These are phyloP conservation scores for Palythoa heliodiscus DNA, from an alignment of 92 coral and sea anemone species.

Conservation along the genomic window DNA sequence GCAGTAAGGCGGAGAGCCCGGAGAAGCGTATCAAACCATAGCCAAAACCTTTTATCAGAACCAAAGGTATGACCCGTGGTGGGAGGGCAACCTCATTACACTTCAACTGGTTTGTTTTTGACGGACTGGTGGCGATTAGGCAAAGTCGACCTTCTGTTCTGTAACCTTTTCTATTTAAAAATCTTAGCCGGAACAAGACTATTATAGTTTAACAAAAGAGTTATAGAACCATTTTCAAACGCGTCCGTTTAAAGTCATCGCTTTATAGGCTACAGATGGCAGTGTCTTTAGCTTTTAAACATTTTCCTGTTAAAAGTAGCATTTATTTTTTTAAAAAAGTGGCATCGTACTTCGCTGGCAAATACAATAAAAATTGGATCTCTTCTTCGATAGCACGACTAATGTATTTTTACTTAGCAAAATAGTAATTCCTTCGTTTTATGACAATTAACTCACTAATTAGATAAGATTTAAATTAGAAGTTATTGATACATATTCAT, in stretches of 20 bases:
- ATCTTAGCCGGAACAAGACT: not conserved
- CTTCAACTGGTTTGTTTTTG: slow-evolving; percentile 3
- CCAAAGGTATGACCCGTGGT: slow-evolving; percentile 58
- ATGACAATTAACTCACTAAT: not conserved
- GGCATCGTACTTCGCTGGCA: not conserved
- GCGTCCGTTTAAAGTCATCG: not conserved
- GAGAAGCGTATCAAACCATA: slow-evolving; percentile 66
- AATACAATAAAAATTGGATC: not conserved
- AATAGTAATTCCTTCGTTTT: not conserved
- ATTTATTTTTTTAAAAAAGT: too few relatives aligned
- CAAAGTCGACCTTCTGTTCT: not conserved
- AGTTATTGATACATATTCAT: not conserved
- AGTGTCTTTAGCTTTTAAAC: not conserved
- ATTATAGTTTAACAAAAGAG: not conserved
- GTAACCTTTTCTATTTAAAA: not conserved
- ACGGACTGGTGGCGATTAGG: slow-evolving; percentile 12
- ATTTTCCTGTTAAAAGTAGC: not conserved
- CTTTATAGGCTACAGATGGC: not conserved
- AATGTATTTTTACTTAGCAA: not conserved
- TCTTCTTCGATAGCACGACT: not conserved
- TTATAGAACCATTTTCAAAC: not conserved
- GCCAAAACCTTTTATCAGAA: slow-evolving; percentile 67
- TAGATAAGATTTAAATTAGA: not conserved
- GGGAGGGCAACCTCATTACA: not conserved
- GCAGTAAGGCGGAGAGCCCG: slow-evolving; percentile 46